Evolutionary conservation across 1,140 invertebrate species (phyloP), one percentile per base, ranked within the genome.

Genomic region (Microvelia longipes): DNA sequence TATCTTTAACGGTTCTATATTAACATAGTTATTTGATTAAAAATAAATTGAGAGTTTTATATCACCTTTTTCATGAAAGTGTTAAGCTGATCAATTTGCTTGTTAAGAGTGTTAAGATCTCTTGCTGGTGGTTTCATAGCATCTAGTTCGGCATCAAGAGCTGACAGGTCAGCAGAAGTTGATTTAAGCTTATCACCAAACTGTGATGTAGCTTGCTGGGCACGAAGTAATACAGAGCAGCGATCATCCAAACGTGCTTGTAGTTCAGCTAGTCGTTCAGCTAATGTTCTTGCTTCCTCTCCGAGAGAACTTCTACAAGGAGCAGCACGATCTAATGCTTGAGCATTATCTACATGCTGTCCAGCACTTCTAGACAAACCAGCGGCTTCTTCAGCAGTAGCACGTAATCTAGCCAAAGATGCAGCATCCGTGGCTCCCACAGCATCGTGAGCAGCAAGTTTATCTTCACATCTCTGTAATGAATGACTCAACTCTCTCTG

Each of bases 401-500:
- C 35, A 50, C 35, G 35, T 5, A 69, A 27, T 27, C 68, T 29
- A 19, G 60, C 29, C 25, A 73, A 60, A 1, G 69, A 67, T 2
- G 70, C 62, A 69, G 61, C 50, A 65, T 68, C 70, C 24, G 72
- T 69, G 28, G 70, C 71, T 24, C 65, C 90, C 26, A 92, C 79
- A 67, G 88, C 85, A 80, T 92, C 89, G 75, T 93, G 90, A 19
- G 90, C 89, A 19, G 88, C 85, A 1, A 93, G 78, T 75, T 89
- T 88, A 79, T 97, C 93, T 81, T 96, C 93, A 78, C 92, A 92
- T 64, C 93, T 84, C 73, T 90, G 87, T 25, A 97, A 81, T 2
- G 86, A 84, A 71, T 93, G 90, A 73, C 91, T 87, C 24, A 94
- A 81, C 72, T 91, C 91, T 28, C 93, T 84, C 24, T 93, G 79